These are phyloP conservation scores for Strigamia maritima DNA, from an alignment of 2,888 invertebrate genomes.

Conservation along the genomic window DNA sequence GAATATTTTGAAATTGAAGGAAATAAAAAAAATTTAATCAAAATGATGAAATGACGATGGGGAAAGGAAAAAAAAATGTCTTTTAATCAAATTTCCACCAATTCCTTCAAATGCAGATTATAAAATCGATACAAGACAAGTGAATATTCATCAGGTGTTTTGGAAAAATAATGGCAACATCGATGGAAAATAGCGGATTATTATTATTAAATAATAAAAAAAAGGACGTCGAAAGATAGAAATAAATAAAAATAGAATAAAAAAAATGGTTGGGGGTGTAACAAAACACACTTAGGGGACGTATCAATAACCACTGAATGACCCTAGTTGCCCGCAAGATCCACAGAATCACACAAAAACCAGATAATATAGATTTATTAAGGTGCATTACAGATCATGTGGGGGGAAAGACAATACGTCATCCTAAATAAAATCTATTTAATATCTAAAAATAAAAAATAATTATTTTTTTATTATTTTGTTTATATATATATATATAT, in stretches of 20 bases:
- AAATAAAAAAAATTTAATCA: constrained; percentile 7
- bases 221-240: background rate
- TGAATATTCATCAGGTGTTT: background rate
- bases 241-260: background rate
- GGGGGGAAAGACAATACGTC: background rate
- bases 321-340: background rate
- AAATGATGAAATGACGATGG: background rate
- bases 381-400: background rate
- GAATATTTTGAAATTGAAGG: background rate
- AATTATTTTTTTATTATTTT: background rate
- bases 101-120: background rate
- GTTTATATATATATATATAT: too few species aligned
- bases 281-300: background rate
- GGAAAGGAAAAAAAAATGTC: background rate
- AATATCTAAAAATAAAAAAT: background rate
- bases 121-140: background rate
- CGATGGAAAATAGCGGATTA: background rate
- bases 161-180: background rate
- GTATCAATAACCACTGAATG: constrained; percentile 4
- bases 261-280: background rate
- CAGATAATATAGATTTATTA: constrained; percentile 9
- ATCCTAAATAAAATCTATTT: background rate
- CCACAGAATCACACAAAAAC: background rate
- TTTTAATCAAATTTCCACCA: background rate
- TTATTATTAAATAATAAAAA: background rate